phyloP scores from a whole-genome alignment of 2,797 vertebrate species.

The Labeo calbasu region DNA sequence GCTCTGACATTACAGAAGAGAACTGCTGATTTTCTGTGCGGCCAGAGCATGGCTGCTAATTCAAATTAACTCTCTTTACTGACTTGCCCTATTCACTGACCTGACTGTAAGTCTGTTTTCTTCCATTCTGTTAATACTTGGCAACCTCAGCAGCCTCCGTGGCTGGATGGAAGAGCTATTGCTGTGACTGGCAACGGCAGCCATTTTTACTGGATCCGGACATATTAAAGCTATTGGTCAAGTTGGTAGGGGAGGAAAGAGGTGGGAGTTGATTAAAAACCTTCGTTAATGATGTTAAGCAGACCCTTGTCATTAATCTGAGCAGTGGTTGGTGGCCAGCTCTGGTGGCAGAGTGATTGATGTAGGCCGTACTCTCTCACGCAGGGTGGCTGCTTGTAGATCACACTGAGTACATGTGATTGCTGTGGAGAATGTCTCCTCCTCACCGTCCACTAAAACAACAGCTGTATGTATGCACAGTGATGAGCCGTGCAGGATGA shows the following conservation, averaged over 20 bases:
- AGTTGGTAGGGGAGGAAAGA: conserved; percentile 36
- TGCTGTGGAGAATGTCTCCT: conserved; percentile 61
- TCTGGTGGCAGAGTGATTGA: conserved; percentile 73
- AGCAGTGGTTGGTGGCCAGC: conserved; percentile 72
- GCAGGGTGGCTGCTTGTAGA: conserved; percentile 70
- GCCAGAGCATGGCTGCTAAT: conserved; percentile 76
- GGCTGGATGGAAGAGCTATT: conserved; percentile 40
- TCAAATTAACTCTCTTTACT: conserved; percentile 75
- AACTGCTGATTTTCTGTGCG: conserved; percentile 70
- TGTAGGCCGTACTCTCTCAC: conserved; percentile 67
- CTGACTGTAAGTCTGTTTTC: conserved; percentile 41
- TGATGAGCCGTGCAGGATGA: background rate
- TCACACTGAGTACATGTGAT: conserved; percentile 80
- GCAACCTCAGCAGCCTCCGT: conserved; percentile 44
- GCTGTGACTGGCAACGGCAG: conserved; percentile 29
- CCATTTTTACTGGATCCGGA: conserved; percentile 31
- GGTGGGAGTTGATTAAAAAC: conserved; percentile 55
- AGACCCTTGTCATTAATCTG: conserved; percentile 75
- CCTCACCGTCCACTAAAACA: conserved; percentile 32
- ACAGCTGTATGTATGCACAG: background rate
- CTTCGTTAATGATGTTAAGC: conserved; percentile 75
- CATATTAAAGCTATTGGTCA: conserved; percentile 43
- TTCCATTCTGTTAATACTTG: conserved; percentile 54
- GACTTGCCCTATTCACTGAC: conserved; percentile 67
- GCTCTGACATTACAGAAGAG: conserved; percentile 21